Evolutionary conservation across 2,113 vertebrate species (phyloP).

Genomic region (Trachemys scripta): DNA sequence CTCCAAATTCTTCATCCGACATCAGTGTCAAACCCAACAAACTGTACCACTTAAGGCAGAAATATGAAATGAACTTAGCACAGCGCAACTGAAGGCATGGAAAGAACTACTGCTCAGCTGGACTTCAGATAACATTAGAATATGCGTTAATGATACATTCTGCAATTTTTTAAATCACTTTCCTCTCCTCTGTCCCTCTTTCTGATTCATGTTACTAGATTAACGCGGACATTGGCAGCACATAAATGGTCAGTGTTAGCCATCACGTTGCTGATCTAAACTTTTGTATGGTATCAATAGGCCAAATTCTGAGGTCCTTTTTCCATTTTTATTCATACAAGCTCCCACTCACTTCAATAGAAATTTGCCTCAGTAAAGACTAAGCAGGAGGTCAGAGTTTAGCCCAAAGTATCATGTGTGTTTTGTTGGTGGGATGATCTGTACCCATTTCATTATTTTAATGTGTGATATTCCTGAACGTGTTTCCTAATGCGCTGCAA

Average conservation of each 20-base stretch:
- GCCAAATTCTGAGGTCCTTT: not conserved
- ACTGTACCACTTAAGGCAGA: rapidly evolving
- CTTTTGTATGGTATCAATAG: not conserved
- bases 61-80: not conserved
- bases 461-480: rapidly evolving
- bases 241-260: not conserved
- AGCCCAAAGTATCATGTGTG: not conserved
- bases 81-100: not conserved
- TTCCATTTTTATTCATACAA: not conserved
- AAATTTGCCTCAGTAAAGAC: not conserved
- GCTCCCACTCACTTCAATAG: not conserved
- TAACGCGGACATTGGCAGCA: rapidly evolving
- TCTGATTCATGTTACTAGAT: not conserved
- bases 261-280: rapidly evolving
- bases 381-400: not conserved
- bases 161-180: not conserved
- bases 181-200: not conserved
- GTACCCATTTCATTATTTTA: not conserved
- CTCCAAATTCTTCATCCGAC: not conserved
- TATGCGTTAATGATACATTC: not conserved
- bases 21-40: not conserved
- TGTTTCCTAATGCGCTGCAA: not conserved
- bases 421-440: not conserved
- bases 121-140: not conserved
- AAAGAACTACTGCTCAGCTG: not conserved